Percentiles rank a stretch among this genome's conserved stretches.
These are phyloP conservation scores for Tipula helvola DNA, from an alignment of 2,888 invertebrate species.

Conservation along the genomic window DNA sequence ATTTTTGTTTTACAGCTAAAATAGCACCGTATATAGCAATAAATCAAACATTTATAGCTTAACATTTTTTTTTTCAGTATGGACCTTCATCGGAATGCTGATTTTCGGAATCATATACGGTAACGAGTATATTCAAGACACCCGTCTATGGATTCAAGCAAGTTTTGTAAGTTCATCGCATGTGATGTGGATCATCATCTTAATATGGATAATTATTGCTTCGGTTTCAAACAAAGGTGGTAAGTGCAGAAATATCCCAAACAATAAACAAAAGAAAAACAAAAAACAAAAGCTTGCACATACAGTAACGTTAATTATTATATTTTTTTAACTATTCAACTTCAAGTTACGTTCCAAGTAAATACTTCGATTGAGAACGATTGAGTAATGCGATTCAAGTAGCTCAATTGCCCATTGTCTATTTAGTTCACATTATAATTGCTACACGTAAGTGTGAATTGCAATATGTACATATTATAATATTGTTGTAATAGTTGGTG, in stretches of 20 bases:
- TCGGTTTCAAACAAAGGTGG: slow-evolving; percentile 28
- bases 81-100: slow-evolving; percentile 21
- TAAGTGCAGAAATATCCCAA: slow-evolving; percentile 6
- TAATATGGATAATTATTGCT: slow-evolving; percentile 36
- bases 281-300: too few relatives aligned
- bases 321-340: too few relatives aligned
- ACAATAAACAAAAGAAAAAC: too few relatives aligned
- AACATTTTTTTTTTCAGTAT: slow-evolving; percentile 20
- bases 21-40: too few relatives aligned
- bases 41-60: too few relatives aligned
- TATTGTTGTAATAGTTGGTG: neutral
- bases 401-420: neutral
- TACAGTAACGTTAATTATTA: too few relatives aligned
- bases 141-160: slow-evolving; percentile 21
- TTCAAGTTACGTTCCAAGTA: neutral
- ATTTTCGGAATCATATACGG: slow-evolving; percentile 21
- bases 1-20: too few relatives aligned
- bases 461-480: neutral
- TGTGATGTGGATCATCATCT: slow-evolving; percentile 35
- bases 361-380: neutral
- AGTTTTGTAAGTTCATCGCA: slow-evolving; percentile 34
- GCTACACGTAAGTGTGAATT: neutral
- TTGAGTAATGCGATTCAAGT: neutral
- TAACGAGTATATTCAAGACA: slow-evolving; percentile 18
- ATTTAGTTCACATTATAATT: neutral